Evolutionary conservation across 2,888 invertebrate species (phyloP), one percentile per base, ranked within the genome.

Genomic region (Adineta ricciae): DNA sequence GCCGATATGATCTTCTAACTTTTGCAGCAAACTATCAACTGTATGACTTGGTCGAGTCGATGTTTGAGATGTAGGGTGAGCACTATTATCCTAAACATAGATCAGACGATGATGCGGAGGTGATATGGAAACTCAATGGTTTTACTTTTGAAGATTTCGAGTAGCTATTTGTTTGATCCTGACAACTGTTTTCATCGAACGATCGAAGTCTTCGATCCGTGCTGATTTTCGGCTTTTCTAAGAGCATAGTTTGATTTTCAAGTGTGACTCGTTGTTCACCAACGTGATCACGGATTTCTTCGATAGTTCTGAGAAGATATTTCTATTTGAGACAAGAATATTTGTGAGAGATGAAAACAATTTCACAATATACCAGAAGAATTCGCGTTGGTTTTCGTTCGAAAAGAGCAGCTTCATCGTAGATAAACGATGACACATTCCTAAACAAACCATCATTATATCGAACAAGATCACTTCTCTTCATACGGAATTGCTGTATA

Each of bases 401-500:
- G 24, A 78, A 1, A 38, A 78, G 14, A 3, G 78, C 36, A 11
- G 21, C 24, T n/a, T 36, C 38, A 78, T 78, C 78, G n/a, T 78
- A 78, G 24, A 32, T 41, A 78, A 41, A 78, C 24, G 78, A 78
- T 38, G 78, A 78, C 11, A 78, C 41, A n/a, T 41, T 36, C 11
- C 78, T 78, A 78, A 11, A n/a, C 0, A n/a, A 78, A 21, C 24
- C 14, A 41, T 7, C 2, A 38, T 24, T 38, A 21, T 21, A 38
- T 21, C 9, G 24, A 73, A 38, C 0, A 1, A 16, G 14, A 11
- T 24, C 24, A 46, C 11, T 46, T 46, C 11, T 46, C 14, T 78
- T 41, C 11, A 38, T 78, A 78, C 78, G 78, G 78, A 41, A 78
- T 78, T 41, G 78, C 41, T n/a, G 78, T 24, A 78, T 78, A 41